Conservation (phyloP, 2,888 invertebrate species). For the Limnephilus lunatus region DNA sequence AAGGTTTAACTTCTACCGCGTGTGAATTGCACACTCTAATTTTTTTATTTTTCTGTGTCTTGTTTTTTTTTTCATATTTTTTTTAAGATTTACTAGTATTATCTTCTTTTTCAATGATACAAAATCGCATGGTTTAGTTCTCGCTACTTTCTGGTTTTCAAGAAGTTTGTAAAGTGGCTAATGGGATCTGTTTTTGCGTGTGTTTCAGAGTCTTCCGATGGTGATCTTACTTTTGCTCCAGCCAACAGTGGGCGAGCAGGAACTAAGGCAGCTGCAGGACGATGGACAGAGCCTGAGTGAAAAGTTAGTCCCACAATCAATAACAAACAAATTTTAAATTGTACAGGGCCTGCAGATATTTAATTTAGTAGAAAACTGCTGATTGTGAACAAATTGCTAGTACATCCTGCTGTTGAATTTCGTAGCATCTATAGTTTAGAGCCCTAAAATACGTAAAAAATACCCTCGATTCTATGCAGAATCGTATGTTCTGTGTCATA, state of each 20-base stretch:
- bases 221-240: slow-evolving; percentile 95
- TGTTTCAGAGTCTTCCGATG: slow-evolving; percentile 82
- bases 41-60: not conserved
- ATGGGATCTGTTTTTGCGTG: not conserved
- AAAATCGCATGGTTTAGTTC: too few relatives aligned
- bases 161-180: not conserved
- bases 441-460: too few relatives aligned
- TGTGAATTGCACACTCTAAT: too few relatives aligned
- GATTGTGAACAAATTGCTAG: too few relatives aligned
- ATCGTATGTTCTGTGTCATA: too few relatives aligned
- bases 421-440: too few relatives aligned
- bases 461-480: too few relatives aligned
- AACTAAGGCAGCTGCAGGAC: slow-evolving; percentile 89
- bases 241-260: slow-evolving; percentile 88
- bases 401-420: too few relatives aligned
- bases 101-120: too few relatives aligned
- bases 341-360: too few relatives aligned
- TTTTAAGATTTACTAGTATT: not conserved
- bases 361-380: too few relatives aligned
- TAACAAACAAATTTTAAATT: not conserved
- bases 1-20: too few relatives aligned
- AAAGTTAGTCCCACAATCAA: slow-evolving; percentile 76
- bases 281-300: slow-evolving; percentile 94
- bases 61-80: slow-evolving; percentile 61
- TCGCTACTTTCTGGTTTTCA: not conserved